Percentiles rank a stretch among this genome's conserved stretches.
Conservation (phyloP, 2,888 invertebrate genomes). For the Pteria penguin region DNA sequence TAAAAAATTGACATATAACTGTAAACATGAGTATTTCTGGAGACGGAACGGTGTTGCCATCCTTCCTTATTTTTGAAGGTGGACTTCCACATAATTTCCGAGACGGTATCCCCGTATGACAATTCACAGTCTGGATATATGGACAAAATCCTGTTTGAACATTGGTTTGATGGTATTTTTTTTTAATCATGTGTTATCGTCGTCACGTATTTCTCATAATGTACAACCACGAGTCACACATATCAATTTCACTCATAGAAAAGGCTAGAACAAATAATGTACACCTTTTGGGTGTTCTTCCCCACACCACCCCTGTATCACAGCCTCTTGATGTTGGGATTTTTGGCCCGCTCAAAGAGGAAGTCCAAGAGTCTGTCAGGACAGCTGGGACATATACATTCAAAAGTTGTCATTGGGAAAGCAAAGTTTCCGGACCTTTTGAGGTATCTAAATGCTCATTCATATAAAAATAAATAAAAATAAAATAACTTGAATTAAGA, state of each 20-base stretch:
- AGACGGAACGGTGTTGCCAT: too few species aligned
- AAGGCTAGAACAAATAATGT: neutral
- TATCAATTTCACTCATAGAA: neutral
- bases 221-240: neutral
- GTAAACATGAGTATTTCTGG: too few species aligned
- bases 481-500: too few species aligned
- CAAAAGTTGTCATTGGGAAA: neutral
- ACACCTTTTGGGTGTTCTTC: neutral
- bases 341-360: neutral
- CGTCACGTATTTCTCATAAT: neutral
- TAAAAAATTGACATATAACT: too few species aligned
- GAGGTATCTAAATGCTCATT: too few species aligned
- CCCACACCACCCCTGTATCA: neutral
- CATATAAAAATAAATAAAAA: too few species aligned
- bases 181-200: fast-evolving
- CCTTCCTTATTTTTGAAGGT: too few species aligned
- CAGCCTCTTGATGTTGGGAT: neutral
- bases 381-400: neutral
- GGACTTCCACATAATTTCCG: too few species aligned
- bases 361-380: neutral
- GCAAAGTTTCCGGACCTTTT: too few species aligned
- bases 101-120: too few species aligned
- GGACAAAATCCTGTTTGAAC: too few species aligned
- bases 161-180: neutral
- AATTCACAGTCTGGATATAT: too few species aligned